Base-by-base conservation (phyloP, 1,140 invertebrate genomes). In the Pogonomyrmex californicus region DNA sequence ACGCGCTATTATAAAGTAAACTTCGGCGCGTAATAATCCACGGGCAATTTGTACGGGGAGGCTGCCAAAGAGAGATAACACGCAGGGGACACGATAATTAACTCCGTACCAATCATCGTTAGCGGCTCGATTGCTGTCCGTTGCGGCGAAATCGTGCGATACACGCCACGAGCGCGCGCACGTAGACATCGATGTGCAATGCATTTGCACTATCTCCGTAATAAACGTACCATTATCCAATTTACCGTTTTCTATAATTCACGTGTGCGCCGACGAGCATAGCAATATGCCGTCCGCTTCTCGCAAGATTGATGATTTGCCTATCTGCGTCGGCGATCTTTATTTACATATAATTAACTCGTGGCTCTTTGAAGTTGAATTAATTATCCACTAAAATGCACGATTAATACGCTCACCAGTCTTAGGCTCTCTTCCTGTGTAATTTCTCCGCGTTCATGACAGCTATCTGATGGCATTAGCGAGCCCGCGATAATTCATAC, bases 301-400 rank as follows among this genome's bases (percentile, higher is more conserved):
- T 4, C 73, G 86, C 38, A 71, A 83, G 54, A 88, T 88, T 81
- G 85, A 88, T 86, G 75, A 86, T 79, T 79, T 77, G 10, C 30
- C 86, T 78, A 66, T 77, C 68, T 78, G 14, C 77, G 36, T 49
- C 41, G 47, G 60, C 49, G 82, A 63, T 65, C 81, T 89, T 89
- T 81, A 78, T 88, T 88, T 86, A 85, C 75, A 88, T 88, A 79
- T 86, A 54, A 86, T 88, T 89, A 88, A 88, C 73, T 58, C 78
- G 63, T 65, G 49, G 6, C 65, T 38, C 54, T 83, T 66, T 66
- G 68, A 47, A 41, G 66, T 60, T 66, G 87, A 86, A 88, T 88
- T 89, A 88, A 82, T 88, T 83, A 87, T 70, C 51, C 66, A 73
- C 79, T 83, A 83, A 83, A 83, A 83, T 75, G 56, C 68, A 75